Percentiles rank a stretch among this genome's conserved stretches.
These are phyloP conservation scores for Archaeoteleia sp. DNA, from an alignment of 2,888 invertebrate species.

Conservation along the genomic window DNA sequence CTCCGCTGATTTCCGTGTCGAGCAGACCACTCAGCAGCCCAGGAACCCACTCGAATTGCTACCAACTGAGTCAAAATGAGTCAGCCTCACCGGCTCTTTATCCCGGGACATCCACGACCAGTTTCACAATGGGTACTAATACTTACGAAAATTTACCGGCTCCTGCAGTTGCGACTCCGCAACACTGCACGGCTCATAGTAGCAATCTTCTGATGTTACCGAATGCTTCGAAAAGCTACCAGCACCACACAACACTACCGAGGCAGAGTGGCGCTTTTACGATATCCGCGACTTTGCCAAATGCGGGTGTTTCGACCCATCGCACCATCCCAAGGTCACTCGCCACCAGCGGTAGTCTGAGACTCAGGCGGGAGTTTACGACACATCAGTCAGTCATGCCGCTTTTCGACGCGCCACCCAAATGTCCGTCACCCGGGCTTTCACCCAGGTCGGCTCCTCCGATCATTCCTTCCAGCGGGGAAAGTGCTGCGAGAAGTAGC, in stretches of 20 bases:
- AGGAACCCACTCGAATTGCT: slow-evolving; percentile 65
- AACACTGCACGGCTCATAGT: slow-evolving; percentile 29
- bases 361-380: slow-evolving; percentile 66
- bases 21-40: slow-evolving; percentile 67
- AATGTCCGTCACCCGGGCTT: slow-evolving; percentile 59
- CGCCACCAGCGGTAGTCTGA: slow-evolving; percentile 67
- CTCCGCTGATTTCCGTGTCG: slow-evolving; percentile 62
- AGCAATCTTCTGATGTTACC: slow-evolving; percentile 68
- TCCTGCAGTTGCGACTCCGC: slow-evolving; percentile 48
- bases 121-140: slow-evolving; percentile 65
- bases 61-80: slow-evolving; percentile 64
- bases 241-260: slow-evolving; percentile 76
- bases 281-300: slow-evolving; percentile 72
- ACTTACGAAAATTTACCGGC: slow-evolving; percentile 71
- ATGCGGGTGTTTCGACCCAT: slow-evolving; percentile 74
- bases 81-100: slow-evolving; percentile 58
- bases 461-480: slow-evolving; percentile 53
- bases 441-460: slow-evolving; percentile 61
- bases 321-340: slow-evolving; percentile 78
- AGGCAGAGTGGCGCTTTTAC: slow-evolving; percentile 71
- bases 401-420: slow-evolving; percentile 61
- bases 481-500: slow-evolving; percentile 60
- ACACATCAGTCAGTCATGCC: slow-evolving; percentile 66
- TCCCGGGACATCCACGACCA: slow-evolving; percentile 65
- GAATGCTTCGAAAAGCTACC: slow-evolving; percentile 75